These are phyloP conservation scores for Meta bourneti DNA, from an alignment of 2,888 invertebrate species.

Conservation along the genomic window DNA sequence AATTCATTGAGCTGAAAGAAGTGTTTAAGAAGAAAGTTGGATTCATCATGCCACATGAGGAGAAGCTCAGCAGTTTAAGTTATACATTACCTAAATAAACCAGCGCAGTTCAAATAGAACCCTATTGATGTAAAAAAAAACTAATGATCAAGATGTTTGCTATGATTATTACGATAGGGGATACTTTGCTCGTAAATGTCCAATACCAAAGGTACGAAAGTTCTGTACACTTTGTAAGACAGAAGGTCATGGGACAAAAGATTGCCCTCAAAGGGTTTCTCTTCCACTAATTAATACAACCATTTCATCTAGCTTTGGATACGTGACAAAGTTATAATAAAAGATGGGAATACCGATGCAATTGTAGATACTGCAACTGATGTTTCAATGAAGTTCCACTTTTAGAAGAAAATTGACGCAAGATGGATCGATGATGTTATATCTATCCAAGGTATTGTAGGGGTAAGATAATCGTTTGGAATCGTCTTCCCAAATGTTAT, in stretches of 20 bases:
- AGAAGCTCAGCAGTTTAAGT: not conserved
- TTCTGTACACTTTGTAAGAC: constrained; percentile 4
- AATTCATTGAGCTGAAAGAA: not conserved
- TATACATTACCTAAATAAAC: not conserved
- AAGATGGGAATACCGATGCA: not conserved
- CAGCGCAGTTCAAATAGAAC: not conserved
- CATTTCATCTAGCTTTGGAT: not conserved
- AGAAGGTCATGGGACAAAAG: constrained; percentile 3
- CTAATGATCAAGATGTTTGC: not conserved
- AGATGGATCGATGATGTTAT: not conserved
- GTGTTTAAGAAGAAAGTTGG: constrained; percentile 2
- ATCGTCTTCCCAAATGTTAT: not conserved
- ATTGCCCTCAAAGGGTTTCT: not conserved
- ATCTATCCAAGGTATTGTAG: not conserved
- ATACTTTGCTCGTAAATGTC: constrained; percentile 4
- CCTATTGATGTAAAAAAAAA: too few species aligned
- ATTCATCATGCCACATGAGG: too few species aligned
- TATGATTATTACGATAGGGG: constrained; percentile 1
- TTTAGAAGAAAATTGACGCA: not conserved
- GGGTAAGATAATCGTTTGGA: too few species aligned
- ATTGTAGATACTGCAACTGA: not conserved
- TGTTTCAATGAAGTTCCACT: constrained; percentile 1
- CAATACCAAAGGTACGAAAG: not conserved
- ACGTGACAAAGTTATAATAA: not conserved
- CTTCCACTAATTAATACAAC: not conserved